Evolutionary conservation across 2,113 vertebrate genomes (phyloP).

Genomic region (Chelonoidis abingdonii): DNA sequence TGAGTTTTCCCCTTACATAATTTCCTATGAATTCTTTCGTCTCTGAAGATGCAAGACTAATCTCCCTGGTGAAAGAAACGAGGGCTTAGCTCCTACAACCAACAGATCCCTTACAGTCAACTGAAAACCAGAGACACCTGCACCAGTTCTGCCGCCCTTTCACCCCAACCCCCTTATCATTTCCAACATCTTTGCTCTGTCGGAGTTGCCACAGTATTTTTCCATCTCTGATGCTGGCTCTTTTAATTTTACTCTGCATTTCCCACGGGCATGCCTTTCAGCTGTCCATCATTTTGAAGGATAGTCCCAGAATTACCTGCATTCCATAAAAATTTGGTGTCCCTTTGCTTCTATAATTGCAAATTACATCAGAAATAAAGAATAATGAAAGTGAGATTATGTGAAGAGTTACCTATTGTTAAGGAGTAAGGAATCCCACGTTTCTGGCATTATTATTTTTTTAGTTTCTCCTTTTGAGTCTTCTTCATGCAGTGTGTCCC

Average conservation of each 20-base stretch:
- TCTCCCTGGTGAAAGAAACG: background rate
- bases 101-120: too few relatives aligned
- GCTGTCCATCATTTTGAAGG: background rate
- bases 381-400: accelerated
- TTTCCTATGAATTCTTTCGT: background rate
- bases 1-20: background rate
- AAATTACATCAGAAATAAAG: background rate
- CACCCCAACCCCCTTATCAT: background rate
- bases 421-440: background rate
- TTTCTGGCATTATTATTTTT: background rate
- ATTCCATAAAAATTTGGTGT: background rate
- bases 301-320: background rate
- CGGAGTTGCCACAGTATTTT: background rate
- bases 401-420: background rate
- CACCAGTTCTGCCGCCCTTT: too few relatives aligned
- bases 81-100: background rate
- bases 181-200: background rate
- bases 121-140: too few relatives aligned
- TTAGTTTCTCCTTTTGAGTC: background rate
- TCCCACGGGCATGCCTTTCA: background rate
- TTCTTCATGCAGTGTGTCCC: background rate
- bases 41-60: background rate
- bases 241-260: background rate
- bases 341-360: background rate
- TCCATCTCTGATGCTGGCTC: background rate